These are phyloP conservation scores for Agelas oroides DNA, from an alignment of 37 sponge, comb jelly and placozoan genomes.

Conservation along the genomic window DNA sequence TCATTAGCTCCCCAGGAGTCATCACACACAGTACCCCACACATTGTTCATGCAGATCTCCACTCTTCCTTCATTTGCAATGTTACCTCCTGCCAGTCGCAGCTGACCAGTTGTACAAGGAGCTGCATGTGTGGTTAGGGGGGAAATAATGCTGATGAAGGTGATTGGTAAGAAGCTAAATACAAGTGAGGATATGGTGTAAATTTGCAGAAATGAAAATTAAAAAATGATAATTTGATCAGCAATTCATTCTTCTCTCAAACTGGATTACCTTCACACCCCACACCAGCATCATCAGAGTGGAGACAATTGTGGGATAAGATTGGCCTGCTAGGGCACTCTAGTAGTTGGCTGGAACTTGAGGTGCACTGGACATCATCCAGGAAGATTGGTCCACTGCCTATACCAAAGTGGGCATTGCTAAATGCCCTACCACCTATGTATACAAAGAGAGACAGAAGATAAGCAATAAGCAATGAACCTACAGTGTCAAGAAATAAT, in stretches of 20 bases:
- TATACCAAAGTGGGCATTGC: constrained; percentile 8
- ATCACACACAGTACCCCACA: constrained; percentile 3
- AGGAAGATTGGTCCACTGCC: background rate
- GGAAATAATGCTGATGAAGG: too few relatives aligned
- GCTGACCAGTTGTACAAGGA: constrained; percentile 9
- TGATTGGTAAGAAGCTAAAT: too few relatives aligned
- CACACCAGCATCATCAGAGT: constrained; percentile 7
- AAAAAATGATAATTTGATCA: too few relatives aligned
- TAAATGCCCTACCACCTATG: too few relatives aligned
- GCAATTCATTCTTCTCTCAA: too few relatives aligned
- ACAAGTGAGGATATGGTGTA: background rate
- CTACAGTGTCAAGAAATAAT: too few relatives aligned
- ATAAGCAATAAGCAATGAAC: too few relatives aligned
- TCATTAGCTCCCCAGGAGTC: background rate
- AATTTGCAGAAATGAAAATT: too few relatives aligned
- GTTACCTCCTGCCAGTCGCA: background rate
- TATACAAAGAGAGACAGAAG: too few relatives aligned
- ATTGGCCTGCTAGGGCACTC: background rate
- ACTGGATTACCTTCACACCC: background rate
- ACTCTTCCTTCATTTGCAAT: constrained; percentile 2
- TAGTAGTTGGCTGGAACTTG: background rate
- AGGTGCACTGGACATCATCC: constrained; percentile 18
- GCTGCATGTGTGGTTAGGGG: too few relatives aligned
- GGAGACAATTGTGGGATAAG: background rate
- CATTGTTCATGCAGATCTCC: constrained; percentile 6